phyloP scores from a whole-genome alignment of 2,113 vertebrate genomes.

The Caranx ignobilis region DNA sequence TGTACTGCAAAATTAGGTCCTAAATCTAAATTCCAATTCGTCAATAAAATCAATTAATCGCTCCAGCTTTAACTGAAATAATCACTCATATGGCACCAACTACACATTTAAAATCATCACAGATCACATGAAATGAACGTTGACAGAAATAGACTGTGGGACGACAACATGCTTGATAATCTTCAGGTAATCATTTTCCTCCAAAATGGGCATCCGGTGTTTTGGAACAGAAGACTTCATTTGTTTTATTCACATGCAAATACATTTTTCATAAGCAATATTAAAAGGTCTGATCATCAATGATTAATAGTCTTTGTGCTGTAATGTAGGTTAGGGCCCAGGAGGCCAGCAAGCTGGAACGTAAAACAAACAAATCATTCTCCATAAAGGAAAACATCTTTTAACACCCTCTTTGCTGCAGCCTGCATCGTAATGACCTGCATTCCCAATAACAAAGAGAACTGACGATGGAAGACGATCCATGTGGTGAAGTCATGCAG shows the following conservation, averaged over 20 bases:
- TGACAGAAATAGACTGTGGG: neutral
- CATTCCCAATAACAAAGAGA: slow-evolving; percentile 36
- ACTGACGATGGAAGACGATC: slow-evolving; percentile 40
- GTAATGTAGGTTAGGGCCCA: slow-evolving; percentile 83
- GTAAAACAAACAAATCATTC: slow-evolving; percentile 80
- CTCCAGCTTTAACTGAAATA: too few species aligned
- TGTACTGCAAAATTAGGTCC: too few species aligned
- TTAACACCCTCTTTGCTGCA: slow-evolving; percentile 51
- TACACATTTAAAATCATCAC: neutral
- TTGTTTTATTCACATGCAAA: slow-evolving; percentile 67
- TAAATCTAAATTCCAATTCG: too few species aligned
- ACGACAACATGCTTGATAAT: neutral
- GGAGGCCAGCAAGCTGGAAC: slow-evolving; percentile 61
- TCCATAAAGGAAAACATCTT: slow-evolving; percentile 68
- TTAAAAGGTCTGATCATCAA: slow-evolving; percentile 82
- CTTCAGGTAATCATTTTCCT: slow-evolving; percentile 4
- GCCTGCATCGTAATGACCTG: slow-evolving; percentile 53
- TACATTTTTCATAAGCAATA: slow-evolving; percentile 75
- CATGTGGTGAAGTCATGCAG: slow-evolving; percentile 27
- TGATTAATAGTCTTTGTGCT: slow-evolving; percentile 82
- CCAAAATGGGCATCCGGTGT: slow-evolving; percentile 12
- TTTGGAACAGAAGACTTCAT: slow-evolving; percentile 35
- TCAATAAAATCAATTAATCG: too few species aligned
- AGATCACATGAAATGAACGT: neutral
- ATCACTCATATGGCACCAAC: too few species aligned